Base-by-base conservation (phyloP, 1,140 invertebrate genomes). In the Caerostris darwini region DNA sequence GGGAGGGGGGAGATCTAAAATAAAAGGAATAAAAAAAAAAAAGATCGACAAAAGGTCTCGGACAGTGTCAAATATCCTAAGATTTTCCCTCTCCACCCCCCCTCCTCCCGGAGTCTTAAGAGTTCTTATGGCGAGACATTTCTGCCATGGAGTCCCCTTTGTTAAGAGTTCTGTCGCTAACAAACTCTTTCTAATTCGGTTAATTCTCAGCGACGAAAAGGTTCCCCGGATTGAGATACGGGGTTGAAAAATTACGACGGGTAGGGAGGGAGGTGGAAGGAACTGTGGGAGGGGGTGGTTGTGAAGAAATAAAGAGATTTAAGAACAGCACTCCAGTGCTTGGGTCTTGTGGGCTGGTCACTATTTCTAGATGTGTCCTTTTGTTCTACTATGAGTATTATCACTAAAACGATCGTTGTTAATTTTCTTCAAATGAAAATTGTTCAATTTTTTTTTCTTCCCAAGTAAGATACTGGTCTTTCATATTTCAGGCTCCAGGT, bases 31-130 rank as follows among this genome's bases (percentile, higher is more conserved):
- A 90, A 90, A 90, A 90, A 69, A 59, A 77, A 90, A 77, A 56
- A 71, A 3, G 56, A 50, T 6, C 5, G 61, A 58, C 56, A 88
- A 12, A 88, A 88, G 56, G 59, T 57, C 54, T 77, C 14, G 89
- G 89, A 90, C 89, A 90, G 89, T 90, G 89, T 90, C 89, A 90
- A 90, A 90, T 90, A 77, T 90, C 89, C 89, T 67, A 67, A 67
- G 12, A 67, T 34, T 34, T 34, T 34, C 34, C 34, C 34, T 34
- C 2, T 34, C 2, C 34, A 0, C 0, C 34, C 34, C 34, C 2
- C 34, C 2, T 1, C 34, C 34, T 1, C 34, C 34, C 34, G 34
- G 34, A 34, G 2, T 34, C 34, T 34, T 88, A n/a, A 4, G 3
- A 8, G 10, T 81, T 81, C 12, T 81, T 81, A 10, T n/a, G n/a